Evolutionary conservation across 2,888 invertebrate species (phyloP), one percentile per base, ranked within the genome.

Genomic region (Caenorhabditis virilis): DNA sequence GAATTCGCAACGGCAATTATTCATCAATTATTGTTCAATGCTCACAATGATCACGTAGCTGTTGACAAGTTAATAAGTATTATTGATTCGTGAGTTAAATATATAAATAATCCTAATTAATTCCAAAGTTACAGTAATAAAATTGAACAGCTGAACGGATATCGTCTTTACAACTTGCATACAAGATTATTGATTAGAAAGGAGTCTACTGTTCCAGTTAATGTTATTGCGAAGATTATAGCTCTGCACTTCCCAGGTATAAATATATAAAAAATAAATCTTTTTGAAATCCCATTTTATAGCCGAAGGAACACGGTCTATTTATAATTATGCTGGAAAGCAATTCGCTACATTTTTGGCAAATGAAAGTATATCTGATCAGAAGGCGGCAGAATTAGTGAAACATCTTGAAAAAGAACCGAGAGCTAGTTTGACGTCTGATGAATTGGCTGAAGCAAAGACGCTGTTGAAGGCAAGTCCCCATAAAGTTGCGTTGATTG

Each of bases 1-100:
- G 59, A 65, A 20, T 65, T 51, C 25, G 43, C 43, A n/a, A 65
- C 64, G 6, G 51, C 52, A 3, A 56, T 65, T 26, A 58, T 65
- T 26, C 42, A 52, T n/a, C 52, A 65, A 45, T 20, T 65, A 13
- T 47, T 65, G 5, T 23, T 41, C 18, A 20, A 46, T 9, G 22
- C 48, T 13, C 27, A n/a, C 15, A 33, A 52, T 15, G 64, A 65
- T 45, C 64, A 65, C 35, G 20, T 65, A 25, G 64, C 59, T 0
- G 6, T 35, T 15, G 64, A 65, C 1, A 65, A 65, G 23, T 49
- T 65, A 6, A 36, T 26, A 0, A 38, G 35, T 6, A 43, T 65
- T 18, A 15, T 65, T 1, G 59, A 59, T n/a, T 59, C 59, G n/a
- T 46, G n/a, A 46, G 46, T 42, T 3, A 22, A 9, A 5, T 36